Base-by-base conservation (phyloP, 2,113 vertebrate species). In the Corvus hawaiiensis region DNA sequence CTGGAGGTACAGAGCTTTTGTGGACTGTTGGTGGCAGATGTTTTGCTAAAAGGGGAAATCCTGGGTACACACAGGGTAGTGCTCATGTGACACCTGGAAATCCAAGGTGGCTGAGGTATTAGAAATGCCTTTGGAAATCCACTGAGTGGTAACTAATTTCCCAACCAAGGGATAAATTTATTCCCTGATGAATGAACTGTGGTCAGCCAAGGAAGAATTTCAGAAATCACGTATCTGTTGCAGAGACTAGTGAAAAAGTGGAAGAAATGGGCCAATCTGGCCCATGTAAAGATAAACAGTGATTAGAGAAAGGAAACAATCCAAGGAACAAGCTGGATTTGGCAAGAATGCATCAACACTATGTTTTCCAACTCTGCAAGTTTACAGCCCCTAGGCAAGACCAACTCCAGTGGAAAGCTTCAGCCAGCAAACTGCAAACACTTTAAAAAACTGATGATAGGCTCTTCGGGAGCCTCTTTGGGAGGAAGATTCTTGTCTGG, bases 301-400 rank as follows among this genome's bases (percentile, higher is more conserved):
- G 93, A 97, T 96, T 96, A 96, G 95, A 95, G 78, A 94, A 94
- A 96, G 93, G 94, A 97, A 96, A 90, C 93, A 94, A 61, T 95
- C 95, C 95, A 97, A 96, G 78, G 92, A 96, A 97, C 94, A 96
- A 97, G 93, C 94, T 94, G 94, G 74, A 96, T 96, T 95, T 96
- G 96, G 94, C 92, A 96, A 95, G 83, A 88, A 46, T 48, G 84
- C 80, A 84, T 86, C 76, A 92, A 61, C 72, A 52, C 83, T 89
- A 2, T 95, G 88, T 96, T 96, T 96, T 96, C 93, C 96, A 97
- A 68, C 64, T 82, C 92, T 96, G 92, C 90, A 94, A 96, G 95
- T 96, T 95, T 93, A 91, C 92, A 96, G 94, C 88, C 95, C 82
- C 73, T 88, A 90, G 93, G 90, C 96, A 95, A 95, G 93, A 96